phyloP scores from a whole-genome alignment of 2,888 invertebrate species.

The Chorisops tibialis region DNA sequence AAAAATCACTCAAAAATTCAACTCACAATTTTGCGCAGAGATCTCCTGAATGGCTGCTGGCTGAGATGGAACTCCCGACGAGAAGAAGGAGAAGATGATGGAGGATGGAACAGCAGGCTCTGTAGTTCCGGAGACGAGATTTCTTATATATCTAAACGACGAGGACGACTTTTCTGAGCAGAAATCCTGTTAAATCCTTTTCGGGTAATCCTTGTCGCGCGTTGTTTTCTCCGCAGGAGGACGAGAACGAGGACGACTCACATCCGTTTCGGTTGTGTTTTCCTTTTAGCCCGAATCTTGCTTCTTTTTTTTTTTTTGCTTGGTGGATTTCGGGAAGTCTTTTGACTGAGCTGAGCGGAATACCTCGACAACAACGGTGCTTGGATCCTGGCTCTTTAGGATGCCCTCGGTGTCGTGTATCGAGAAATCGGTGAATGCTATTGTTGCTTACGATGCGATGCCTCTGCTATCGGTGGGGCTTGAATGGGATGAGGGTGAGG shows the following conservation, averaged over 20 bases:
- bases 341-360: too few relatives aligned
- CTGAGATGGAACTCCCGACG: too few relatives aligned
- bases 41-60: conserved; percentile 25
- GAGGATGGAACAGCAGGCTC: neutral
- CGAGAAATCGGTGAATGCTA: conserved; percentile 13
- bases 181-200: conserved; percentile 34
- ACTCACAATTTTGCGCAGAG: conserved; percentile 34
- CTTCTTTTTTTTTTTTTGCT: too few relatives aligned
- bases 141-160: conserved; percentile 6
- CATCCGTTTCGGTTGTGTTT: conserved; percentile 16
- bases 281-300: neutral
- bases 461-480: neutral
- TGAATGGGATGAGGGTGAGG: neutral
- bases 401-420: conserved; percentile 14
- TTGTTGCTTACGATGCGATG: conserved; percentile 10
- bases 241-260: conserved; percentile 6
- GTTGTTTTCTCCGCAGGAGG: conserved; percentile 14
- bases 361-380: conserved; percentile 4
- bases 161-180: conserved; percentile 23
- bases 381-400: conserved; percentile 4
- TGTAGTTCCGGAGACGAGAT: conserved; percentile 22
- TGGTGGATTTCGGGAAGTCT: conserved; percentile 1
- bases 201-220: conserved; percentile 33
- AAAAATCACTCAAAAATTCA: conserved; percentile 33
- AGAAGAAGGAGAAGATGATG: conserved; percentile 17